Conservation (phyloP, 2,113 vertebrate genomes). For the Dermatemys mawii region DNA sequence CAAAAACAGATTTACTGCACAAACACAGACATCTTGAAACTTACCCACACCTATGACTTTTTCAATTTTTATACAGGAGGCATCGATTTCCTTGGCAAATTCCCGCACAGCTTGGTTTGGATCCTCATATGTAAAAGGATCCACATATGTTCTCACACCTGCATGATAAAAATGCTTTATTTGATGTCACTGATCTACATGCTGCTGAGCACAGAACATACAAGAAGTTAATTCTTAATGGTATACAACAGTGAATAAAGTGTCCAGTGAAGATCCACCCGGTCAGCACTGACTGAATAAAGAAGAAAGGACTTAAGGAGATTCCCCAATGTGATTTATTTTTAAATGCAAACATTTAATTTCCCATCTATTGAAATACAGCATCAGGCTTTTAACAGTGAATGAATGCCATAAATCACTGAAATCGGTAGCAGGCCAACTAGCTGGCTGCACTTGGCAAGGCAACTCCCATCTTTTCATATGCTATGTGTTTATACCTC, state of each 20-base stretch:
- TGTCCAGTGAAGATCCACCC: slow-evolving; percentile 43
- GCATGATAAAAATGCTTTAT: slow-evolving; percentile 65
- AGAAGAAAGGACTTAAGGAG: slow-evolving; percentile 4
- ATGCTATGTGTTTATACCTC: too few species aligned
- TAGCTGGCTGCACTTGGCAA: neutral
- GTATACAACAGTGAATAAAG: slow-evolving; percentile 58
- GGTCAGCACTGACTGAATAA: slow-evolving; percentile 60
- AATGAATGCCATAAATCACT: slow-evolving; percentile 25
- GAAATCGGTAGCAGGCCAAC: neutral
- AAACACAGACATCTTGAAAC: slow-evolving; percentile 62
- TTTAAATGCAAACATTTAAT: slow-evolving; percentile 7
- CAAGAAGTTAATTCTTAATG: slow-evolving; percentile 62
- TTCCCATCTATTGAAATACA: neutral
- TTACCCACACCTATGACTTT: slow-evolving; percentile 98
- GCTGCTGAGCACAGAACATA: slow-evolving; percentile 70
- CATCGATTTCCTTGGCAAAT: slow-evolving; percentile 98
- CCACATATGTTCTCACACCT: slow-evolving; percentile 98
- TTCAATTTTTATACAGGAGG: slow-evolving; percentile 98
- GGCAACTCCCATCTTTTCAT: too few species aligned
- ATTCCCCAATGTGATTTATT: neutral
- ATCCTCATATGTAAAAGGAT: slow-evolving; percentile 98
- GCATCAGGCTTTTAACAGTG: slow-evolving; percentile 3
- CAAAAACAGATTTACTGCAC: slow-evolving; percentile 5
- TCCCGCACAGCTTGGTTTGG: slow-evolving; percentile 98
- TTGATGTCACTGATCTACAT: slow-evolving; percentile 61